Conservation (phyloP, 37 sponge, comb jelly and placozoan genomes). For the Ianthella basta region DNA sequence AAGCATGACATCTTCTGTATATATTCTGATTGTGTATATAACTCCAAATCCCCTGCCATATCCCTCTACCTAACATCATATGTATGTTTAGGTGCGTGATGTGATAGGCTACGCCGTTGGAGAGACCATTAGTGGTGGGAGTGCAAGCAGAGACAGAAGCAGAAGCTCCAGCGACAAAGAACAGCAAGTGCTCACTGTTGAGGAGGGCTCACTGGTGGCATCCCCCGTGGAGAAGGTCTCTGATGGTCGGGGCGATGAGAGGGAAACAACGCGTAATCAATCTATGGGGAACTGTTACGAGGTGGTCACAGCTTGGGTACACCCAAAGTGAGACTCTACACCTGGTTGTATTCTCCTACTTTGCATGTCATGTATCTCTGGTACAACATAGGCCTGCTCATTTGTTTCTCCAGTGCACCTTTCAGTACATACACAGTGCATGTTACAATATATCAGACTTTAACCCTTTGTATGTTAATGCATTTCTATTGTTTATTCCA, state of each 20-base stretch:
- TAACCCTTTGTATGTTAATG: background rate
- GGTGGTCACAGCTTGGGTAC: slow-evolving; percentile 75
- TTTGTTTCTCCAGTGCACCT: no score
- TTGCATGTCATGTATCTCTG: no score
- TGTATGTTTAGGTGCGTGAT: slow-evolving; percentile 47
- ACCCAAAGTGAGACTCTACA: slow-evolving; percentile 57
- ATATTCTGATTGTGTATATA: no score
- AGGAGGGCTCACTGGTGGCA: background rate
- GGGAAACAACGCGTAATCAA: background rate
- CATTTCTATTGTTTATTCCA: background rate
- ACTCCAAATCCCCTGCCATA: no score
- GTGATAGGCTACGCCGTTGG: slow-evolving; percentile 85
- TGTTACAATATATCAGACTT: no score
- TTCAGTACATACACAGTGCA: no score
- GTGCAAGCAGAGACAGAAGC: background rate
- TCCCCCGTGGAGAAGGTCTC: background rate
- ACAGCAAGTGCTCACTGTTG: background rate
- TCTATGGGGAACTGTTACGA: slow-evolving; percentile 44
- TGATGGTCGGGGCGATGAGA: slow-evolving; percentile 15
- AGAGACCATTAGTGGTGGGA: slow-evolving; percentile 36
- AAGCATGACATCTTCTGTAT: no score
- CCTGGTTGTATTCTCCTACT: background rate
- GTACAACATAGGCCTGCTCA: no score
- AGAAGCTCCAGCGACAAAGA: background rate
- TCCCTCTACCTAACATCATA: background rate